Evolutionary conservation across 2,797 vertebrate genomes (phyloP), one percentile per base, ranked within the genome.

Genomic region (Enoplosus armatus): DNA sequence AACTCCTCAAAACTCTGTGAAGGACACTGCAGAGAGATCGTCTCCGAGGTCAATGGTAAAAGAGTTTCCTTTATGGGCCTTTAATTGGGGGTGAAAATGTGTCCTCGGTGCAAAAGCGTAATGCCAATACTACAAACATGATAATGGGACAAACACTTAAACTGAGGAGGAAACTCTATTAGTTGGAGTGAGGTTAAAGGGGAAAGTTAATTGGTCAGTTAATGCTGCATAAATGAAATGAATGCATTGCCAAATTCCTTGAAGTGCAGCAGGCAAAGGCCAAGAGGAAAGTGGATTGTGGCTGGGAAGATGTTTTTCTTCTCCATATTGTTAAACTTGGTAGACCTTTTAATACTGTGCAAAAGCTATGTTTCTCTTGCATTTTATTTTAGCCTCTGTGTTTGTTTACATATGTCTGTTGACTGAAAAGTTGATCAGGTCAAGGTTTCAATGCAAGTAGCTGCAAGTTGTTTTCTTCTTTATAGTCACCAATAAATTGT

Each of bases 51-150:
- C 41, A 58, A 18, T 5, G 12, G 33, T 27, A 29, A 63, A 69
- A 84, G 24, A 77, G 43, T 37, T 51, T 73, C 24, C 43, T 86
- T 82, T 87, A 39, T 67, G n/a, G 43, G 56, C 51, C 62, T 84
- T 45, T 90, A 87, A 90, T 93, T 88, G 87, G 72, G 35, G 26
- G 3, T 67, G 62, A 79, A 75, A 82, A 67, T 68, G 33, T 69
- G 51, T 79, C 48, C 70, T 68, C 62, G 60, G 79, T 76, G 69
- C 66, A 78, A 80, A 72, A 33, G 50, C 31, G 50, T 74, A 70
- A 39, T n/a, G 72, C 65, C 54, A 80, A 53, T 65, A 78, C 72
- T 59, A 80, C 81, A 86, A 88, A 90, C 62, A 70, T 27, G 65
- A 80, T 84, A 88, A 87, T 86, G 72, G 85, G 65, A 74, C 29